Conservation (phyloP, 2,888 invertebrate species). For the Drosophila aldrichi region DNA sequence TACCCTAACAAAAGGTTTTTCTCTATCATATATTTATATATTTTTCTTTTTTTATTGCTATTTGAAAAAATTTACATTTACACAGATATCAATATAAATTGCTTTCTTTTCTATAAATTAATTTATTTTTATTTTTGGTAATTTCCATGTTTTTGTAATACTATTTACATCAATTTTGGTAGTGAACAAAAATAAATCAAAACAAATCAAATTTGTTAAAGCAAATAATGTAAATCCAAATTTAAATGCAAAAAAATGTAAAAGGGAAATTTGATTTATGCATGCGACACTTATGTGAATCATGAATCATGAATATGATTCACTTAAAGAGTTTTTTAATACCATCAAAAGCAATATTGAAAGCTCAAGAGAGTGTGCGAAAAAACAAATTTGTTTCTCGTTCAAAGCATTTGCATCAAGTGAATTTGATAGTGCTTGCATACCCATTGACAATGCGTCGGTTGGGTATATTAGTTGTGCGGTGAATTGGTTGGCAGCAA, state of each 20-base stretch:
- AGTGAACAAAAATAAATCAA: too few species aligned
- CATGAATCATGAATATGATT: slow-evolving; percentile 9
- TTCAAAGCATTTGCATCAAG: slow-evolving; percentile 10
- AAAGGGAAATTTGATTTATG: neutral
- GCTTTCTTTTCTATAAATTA: neutral
- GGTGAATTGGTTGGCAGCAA: too few species aligned
- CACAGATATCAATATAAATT: too few species aligned
- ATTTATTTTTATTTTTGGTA: neutral
- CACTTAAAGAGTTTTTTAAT: slow-evolving; percentile 2
- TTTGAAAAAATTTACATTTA: too few species aligned
- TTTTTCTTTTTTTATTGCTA: too few species aligned
- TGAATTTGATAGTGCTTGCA: slow-evolving; percentile 3
- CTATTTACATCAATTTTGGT: too few species aligned
- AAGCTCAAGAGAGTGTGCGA: slow-evolving; percentile 1
- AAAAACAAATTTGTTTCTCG: slow-evolving; percentile 15
- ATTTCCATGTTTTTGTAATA: neutral
- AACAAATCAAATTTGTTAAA: neutral
- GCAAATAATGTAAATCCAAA: neutral
- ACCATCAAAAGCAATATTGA: neutral
- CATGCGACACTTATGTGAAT: neutral
- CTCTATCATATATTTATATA: too few species aligned
- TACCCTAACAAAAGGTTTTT: too few species aligned
- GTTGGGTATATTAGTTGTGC: neutral
- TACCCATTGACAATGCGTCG: neutral
- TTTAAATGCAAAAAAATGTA: neutral